Base-by-base conservation (phyloP, 1,140 invertebrate genomes). In the Cotesia typhae region DNA sequence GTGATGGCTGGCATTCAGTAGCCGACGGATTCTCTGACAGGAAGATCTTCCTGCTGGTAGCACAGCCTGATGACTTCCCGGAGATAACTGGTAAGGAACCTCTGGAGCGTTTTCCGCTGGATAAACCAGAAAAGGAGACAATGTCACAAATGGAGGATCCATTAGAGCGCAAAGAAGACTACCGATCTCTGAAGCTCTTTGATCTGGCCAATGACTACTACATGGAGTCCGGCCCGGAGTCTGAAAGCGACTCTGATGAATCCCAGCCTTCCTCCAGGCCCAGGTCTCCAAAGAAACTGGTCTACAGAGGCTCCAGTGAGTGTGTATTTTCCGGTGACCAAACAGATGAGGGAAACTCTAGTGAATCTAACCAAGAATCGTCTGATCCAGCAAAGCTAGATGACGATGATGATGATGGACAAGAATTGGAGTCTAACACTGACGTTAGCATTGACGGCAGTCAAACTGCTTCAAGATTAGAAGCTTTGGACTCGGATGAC, bases 1-100 rank as follows among this genome's bases (percentile, higher is more conserved):
- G 85, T 36, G 88, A 90, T 41, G 90, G 90, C 0, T 85, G 83
- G 4, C 87, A 90, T 55, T 88, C 88, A 0, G 85, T 85, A 6
- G 84, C 89, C 0, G 91, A 92, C 72, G 81, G 80, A 28, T 89
- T 92, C 72, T 85, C 87, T 0, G 88, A 91, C 67, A 88, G 89
- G 67, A 90, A 91, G 5, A 88, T 92, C 2, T 92, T 92, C 68
- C 88, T 93, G 41, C 78, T 92, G 4, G 88, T 91, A 2, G 89
- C 90, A 0, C 89, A 91, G 71, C 88, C 90, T 2, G 91, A 92
- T 63, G 90, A 92, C 38, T 88, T 90, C 67, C 84, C 88, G 0
- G 90, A 90, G 70, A 84, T 89, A 7, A 83, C 80, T 20, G 80
- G 80, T 38, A 83, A 82, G 47, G 82, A 84, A 53, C 14, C 61